Base-by-base conservation (phyloP, 2,113 vertebrate species). In the Trichomycterus rosablanca region DNA sequence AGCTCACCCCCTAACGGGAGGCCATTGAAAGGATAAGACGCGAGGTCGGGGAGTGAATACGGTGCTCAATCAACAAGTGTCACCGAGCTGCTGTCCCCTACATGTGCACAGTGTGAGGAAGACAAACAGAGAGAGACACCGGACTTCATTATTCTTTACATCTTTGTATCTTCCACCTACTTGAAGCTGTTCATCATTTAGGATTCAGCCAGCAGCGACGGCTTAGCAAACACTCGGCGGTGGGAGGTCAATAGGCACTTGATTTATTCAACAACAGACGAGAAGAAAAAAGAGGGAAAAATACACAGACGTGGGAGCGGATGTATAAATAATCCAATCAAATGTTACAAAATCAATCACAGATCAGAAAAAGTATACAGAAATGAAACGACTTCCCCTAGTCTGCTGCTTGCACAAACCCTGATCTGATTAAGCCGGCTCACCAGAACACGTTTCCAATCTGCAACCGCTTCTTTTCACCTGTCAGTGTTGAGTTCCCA, bases 31-130 rank as follows among this genome's bases (percentile, higher is more conserved):
- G n/a, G n/a, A n/a, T 37, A 14, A 63, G 37, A 42, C 48, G 10
- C 14, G 10, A 18, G 16, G 44, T 57, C 52, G 55, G 45, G 42
- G 84, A 57, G 84, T 89, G 93, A 94, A 95, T 92, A 88, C 59
- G 56, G 50, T 49, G 89, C 89, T 94, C 94, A 93, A 93, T 92
- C 91, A 92, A 90, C 91, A 86, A 77, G 85, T 91, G 90, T 91
- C 90, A 93, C 85, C 81, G 83, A 84, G 85, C 78, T 84, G 3
- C 7, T 7, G 7, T 30, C 77, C 79, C 24, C 60, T 49, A 55
- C 14, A 74, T 76, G 61, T 46, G 46, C 66, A 71, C 50, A 58
- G 59, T 42, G 30, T 79, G 42, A 37, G 57, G 40, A 26, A 75
- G 34, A 39, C n/a, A 62, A 61, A 56, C 10, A n/a, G 12, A 46